A percentile compares a stretch with the other conserved stretches of the same genome.
Conservation (phyloP, 1,140 invertebrate species). For the Hermetia illucens region DNA sequence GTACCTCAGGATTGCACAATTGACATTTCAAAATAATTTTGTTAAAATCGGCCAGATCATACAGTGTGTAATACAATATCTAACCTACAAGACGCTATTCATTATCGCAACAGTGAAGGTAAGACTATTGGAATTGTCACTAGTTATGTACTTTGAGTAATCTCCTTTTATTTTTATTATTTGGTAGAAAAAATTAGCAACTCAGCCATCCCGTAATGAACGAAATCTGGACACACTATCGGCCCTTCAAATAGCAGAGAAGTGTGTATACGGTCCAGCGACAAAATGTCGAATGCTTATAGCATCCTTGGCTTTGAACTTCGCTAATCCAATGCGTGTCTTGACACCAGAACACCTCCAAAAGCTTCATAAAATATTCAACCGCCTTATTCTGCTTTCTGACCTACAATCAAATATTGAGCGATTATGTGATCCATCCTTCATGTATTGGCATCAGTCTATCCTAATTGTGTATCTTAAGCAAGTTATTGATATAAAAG, state of each 20-base stretch:
- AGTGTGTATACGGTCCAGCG: slow-evolving; percentile 51
- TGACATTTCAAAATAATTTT: slow-evolving; percentile 43
- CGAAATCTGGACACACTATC: slow-evolving; percentile 51
- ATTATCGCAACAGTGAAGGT: slow-evolving; percentile 37
- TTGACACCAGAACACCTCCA: slow-evolving; percentile 37
- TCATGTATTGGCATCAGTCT: slow-evolving; percentile 71
- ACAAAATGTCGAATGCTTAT: slow-evolving; percentile 49
- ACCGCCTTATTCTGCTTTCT: slow-evolving; percentile 46
- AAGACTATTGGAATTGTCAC: slow-evolving; percentile 16
- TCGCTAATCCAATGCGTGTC: slow-evolving; percentile 40
- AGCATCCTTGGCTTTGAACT: slow-evolving; percentile 45
- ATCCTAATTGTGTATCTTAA: slow-evolving; percentile 64
- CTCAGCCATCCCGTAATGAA: slow-evolving; percentile 30
- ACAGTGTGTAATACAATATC: slow-evolving; percentile 53
- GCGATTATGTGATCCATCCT: slow-evolving; percentile 53
- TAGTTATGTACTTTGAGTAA: slow-evolving; percentile 1
- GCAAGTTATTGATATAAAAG: slow-evolving; percentile 8
- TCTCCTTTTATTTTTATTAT: not conserved
- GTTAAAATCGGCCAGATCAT: slow-evolving; percentile 41
- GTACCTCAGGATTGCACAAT: slow-evolving; percentile 63
- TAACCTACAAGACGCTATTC: slow-evolving; percentile 46
- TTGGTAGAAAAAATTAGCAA: slow-evolving; percentile 10
- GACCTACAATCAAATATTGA: slow-evolving; percentile 43
- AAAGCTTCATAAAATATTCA: slow-evolving; percentile 39
- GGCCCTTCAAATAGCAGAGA: slow-evolving; percentile 55